Percentiles rank a stretch among this genome's conserved stretches.
Evolutionary conservation across 2,113 vertebrate species (phyloP).

Genomic region (Platysteira castanea): DNA sequence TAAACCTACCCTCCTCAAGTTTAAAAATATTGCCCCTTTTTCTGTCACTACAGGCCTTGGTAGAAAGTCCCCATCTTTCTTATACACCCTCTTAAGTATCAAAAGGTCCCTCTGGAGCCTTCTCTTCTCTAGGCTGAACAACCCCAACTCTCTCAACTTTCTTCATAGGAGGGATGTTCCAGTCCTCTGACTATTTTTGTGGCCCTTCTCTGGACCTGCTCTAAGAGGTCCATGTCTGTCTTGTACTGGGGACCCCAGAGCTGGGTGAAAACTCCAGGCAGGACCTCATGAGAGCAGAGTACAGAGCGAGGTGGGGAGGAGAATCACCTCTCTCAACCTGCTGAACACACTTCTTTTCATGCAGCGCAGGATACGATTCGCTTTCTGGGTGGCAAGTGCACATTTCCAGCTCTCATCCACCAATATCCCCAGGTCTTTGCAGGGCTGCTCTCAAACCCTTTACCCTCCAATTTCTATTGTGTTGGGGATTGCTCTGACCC

Average conservation of each 20-base stretch:
- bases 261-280: background rate
- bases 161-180: background rate
- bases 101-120: background rate
- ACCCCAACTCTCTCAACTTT: background rate
- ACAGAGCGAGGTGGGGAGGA: rapidly evolving
- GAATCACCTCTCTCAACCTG: background rate
- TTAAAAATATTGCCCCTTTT: background rate
- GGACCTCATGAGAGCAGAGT: background rate
- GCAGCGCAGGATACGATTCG: background rate
- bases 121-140: background rate
- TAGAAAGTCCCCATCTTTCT: background rate
- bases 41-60: background rate
- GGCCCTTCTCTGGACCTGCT: background rate
- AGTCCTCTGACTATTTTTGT: background rate
- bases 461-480: background rate
- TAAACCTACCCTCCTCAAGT: background rate
- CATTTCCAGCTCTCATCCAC: background rate
- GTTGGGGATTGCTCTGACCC: background rate
- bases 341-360: rapidly evolving
- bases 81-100: background rate
- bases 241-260: background rate
- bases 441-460: background rate
- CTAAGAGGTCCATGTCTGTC: background rate
- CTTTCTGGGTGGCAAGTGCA: background rate
- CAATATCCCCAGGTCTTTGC: background rate